These are phyloP conservation scores for Rhagoletis zephyria DNA, from an alignment of 1,140 invertebrate genomes.

Conservation along the genomic window DNA sequence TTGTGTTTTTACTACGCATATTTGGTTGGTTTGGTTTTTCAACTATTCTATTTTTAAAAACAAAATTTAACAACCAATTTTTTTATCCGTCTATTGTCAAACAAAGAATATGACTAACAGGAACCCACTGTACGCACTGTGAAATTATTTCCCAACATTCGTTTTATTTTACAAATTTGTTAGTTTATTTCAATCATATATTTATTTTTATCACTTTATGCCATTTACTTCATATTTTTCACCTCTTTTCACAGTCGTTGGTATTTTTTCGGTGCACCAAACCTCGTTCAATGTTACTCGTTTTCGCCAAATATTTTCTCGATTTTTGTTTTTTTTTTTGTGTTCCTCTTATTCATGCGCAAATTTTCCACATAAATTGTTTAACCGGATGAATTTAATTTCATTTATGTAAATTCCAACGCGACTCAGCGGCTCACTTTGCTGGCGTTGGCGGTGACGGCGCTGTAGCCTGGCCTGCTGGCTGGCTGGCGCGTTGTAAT, in stretches of 20 bases:
- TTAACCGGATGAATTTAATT: constrained; percentile 46
- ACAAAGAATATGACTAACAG: background rate
- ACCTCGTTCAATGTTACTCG: constrained; percentile 5
- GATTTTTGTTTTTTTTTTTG: background rate
- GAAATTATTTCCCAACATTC: background rate
- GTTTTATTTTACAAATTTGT: constrained; percentile 5
- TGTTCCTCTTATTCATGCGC: background rate
- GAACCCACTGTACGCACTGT: background rate
- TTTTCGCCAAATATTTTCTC: background rate
- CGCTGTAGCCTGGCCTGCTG: background rate
- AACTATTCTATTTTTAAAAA: background rate
- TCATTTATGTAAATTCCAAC: background rate
- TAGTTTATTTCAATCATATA: background rate
- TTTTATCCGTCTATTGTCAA: background rate
- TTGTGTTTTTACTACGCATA: too few relatives aligned
- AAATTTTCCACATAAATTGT: constrained; percentile 6
- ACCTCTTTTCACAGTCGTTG: background rate
- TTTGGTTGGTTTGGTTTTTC: too few relatives aligned
- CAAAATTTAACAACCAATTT: background rate
- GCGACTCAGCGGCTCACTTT: background rate
- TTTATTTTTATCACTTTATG: background rate
- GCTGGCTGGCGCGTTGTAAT: background rate
- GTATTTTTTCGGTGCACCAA: background rate
- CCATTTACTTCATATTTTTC: background rate
- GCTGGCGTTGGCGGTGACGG: background rate